Percentiles rank a stretch among this genome's conserved stretches.
Evolutionary conservation across 2,797 vertebrate species (phyloP).

Genomic region (Myiotriccus ornatus): DNA sequence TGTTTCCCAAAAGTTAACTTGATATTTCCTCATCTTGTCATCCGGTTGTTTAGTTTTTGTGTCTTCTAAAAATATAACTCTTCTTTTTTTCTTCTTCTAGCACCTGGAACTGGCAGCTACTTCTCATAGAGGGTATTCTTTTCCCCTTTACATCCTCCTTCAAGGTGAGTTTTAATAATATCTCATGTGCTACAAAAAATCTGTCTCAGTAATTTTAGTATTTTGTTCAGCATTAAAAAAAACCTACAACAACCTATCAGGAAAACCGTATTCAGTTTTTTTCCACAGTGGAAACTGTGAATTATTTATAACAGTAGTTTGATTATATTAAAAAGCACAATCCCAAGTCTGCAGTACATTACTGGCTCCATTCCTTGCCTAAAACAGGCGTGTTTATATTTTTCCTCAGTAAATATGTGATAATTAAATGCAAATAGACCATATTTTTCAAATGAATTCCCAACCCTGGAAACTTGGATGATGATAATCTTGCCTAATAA

Average conservation of each 20-base stretch:
- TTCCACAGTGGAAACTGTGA: constrained; percentile 39
- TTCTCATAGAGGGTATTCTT: neutral
- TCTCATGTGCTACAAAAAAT: neutral
- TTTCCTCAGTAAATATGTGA: constrained; percentile 64
- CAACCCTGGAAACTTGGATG: constrained; percentile 56
- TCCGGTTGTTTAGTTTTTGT: neutral
- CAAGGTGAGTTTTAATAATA: constrained; percentile 12
- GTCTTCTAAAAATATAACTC: neutral
- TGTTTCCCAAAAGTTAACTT: constrained; percentile 48
- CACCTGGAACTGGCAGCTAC: neutral
- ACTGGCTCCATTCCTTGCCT: constrained; percentile 65
- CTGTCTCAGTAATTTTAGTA: neutral
- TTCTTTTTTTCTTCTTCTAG: neutral
- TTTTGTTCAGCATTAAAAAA: neutral
- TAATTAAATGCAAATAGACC: constrained; percentile 68
- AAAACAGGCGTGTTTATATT: constrained; percentile 63
- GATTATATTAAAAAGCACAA: constrained; percentile 69
- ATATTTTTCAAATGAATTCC: constrained; percentile 67
- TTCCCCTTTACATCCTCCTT: constrained; percentile 8
- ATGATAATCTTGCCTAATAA: constrained; percentile 65
- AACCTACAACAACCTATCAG: neutral
- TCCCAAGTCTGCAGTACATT: constrained; percentile 50
- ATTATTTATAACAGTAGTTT: constrained; percentile 60
- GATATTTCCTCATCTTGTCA: constrained; percentile 52
- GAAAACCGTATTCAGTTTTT: neutral